Percentiles rank a stretch among this genome's conserved stretches.
phyloP scores from a whole-genome alignment of 1,140 invertebrate species.

The Drosophila watanabei region DNA sequence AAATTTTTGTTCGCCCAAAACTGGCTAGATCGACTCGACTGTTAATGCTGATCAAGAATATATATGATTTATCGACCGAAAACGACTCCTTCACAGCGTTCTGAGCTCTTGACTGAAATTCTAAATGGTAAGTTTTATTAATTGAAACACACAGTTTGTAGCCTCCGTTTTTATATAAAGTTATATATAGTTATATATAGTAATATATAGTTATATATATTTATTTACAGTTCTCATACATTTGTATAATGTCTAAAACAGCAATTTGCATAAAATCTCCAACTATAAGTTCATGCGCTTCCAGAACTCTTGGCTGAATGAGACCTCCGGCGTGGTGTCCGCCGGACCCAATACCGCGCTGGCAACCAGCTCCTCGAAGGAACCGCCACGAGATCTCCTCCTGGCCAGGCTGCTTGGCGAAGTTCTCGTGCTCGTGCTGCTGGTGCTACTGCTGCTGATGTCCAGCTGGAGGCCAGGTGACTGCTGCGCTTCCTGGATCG shows the following conservation, averaged over 20 bases:
- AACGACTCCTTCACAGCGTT: no score
- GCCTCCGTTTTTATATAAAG: neutral
- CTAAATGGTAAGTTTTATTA: neutral
- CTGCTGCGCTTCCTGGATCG: conserved; percentile 1
- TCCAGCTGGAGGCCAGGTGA: neutral
- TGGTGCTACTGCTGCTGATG: neutral
- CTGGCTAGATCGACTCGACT: no score
- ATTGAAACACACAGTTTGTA: neutral
- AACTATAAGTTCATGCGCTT: conserved; percentile 54
- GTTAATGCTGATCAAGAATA: no score
- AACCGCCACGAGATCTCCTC: neutral
- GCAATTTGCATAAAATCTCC: neutral
- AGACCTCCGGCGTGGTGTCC: conserved; percentile 24
- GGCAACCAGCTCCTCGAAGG: conserved; percentile 23
- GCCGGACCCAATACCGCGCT: neutral
- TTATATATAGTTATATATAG: no score
- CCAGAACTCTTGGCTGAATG: conserved; percentile 62
- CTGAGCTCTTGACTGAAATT: no score
- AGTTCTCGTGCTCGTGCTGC: neutral
- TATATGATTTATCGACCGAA: no score
- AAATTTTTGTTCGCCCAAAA: no score
- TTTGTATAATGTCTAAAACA: no score
- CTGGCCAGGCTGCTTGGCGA: conserved; percentile 1
- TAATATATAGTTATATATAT: neutral
- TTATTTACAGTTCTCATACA: no score